phyloP scores from a whole-genome alignment of 2,797 vertebrate genomes.

The Eulemur coronatus region DNA sequence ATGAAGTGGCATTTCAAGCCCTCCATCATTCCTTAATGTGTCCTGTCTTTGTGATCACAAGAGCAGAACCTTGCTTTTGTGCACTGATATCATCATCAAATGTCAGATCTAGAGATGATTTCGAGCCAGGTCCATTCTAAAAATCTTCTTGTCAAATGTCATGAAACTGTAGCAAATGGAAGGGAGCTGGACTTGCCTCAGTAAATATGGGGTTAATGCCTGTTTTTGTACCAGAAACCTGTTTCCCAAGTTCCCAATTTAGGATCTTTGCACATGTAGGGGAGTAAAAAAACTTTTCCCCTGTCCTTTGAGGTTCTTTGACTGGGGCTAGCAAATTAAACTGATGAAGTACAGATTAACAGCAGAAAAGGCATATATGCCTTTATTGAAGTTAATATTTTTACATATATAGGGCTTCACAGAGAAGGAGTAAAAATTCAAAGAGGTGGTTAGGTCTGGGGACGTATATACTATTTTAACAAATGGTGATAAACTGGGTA shows the following conservation, averaged over 20 bases:
- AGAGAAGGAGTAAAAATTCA: background rate
- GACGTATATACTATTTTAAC: background rate
- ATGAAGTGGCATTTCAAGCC: background rate
- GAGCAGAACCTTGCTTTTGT: background rate
- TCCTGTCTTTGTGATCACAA: background rate
- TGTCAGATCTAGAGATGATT: background rate
- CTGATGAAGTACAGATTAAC: background rate
- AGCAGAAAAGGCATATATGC: background rate
- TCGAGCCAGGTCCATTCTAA: background rate
- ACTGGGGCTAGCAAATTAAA: background rate
- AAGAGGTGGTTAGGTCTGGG: background rate
- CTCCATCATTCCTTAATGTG: background rate
- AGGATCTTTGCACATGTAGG: background rate
- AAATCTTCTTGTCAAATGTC: background rate
- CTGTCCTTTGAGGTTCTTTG: background rate
- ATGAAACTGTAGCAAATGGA: background rate
- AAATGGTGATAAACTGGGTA: background rate
- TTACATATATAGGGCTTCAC: background rate
- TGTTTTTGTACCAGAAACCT: background rate
- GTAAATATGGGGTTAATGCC: background rate
- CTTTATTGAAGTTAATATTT: background rate
- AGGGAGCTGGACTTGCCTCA: background rate
- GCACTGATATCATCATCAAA: background rate
- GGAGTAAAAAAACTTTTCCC: background rate
- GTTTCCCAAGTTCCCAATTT: background rate